Conservation (phyloP, 2,113 vertebrate species). For the Numida meleagris region DNA sequence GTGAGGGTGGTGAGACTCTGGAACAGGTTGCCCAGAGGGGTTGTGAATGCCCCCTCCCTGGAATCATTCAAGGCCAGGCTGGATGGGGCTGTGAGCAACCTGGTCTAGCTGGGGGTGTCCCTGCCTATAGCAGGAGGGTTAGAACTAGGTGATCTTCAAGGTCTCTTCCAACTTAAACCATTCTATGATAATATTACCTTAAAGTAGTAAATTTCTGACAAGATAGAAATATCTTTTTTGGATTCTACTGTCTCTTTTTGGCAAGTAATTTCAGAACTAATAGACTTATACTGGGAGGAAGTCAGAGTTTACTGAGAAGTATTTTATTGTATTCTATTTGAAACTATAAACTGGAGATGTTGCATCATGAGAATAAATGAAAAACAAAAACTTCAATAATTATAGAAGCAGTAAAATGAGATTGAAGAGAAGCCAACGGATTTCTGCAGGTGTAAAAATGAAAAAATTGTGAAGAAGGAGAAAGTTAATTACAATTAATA, state of each 20-base stretch:
- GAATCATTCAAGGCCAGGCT: no score
- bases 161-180: no score
- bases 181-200: not conserved
- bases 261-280: not conserved
- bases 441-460: slow-evolving; percentile 49
- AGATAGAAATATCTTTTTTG: slow-evolving; percentile 35
- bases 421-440: slow-evolving; percentile 26
- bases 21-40: no score
- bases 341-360: not conserved
- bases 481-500: slow-evolving; percentile 69
- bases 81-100: no score
- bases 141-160: no score
- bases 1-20: no score
- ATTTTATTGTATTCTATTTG: not conserved
- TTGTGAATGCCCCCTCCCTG: no score
- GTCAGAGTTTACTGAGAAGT: not conserved
- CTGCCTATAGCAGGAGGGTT: no score
- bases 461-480: slow-evolving; percentile 37
- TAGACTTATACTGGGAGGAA: not conserved
- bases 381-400: slow-evolving; percentile 8
- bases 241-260: slow-evolving; percentile 24
- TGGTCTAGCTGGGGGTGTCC: no score
- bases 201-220: slow-evolving; percentile 4
- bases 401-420: not conserved
- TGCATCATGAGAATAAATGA: not conserved